phyloP scores from a whole-genome alignment of 2,888 invertebrate species.

The Apotomis turbidana region DNA sequence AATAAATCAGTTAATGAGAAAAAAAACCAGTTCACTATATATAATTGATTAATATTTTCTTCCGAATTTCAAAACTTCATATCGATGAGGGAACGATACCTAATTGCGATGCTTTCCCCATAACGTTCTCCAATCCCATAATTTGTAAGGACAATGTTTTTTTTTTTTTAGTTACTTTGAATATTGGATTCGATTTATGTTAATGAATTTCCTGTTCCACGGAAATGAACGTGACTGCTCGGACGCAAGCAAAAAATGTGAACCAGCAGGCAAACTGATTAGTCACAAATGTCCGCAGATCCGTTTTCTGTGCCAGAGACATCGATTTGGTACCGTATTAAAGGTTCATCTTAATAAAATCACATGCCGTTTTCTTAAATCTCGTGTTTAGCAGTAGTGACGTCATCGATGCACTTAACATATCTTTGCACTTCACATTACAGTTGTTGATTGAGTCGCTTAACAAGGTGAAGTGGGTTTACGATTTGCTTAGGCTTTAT shows the following conservation, averaged over 20 bases:
- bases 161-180: too few relatives aligned
- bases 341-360: not conserved
- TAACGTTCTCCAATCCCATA: too few relatives aligned
- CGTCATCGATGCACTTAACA: conserved; percentile 25
- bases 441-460: conserved; percentile 27
- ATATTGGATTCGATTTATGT: too few relatives aligned
- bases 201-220: not conserved
- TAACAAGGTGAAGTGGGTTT: conserved; percentile 23
- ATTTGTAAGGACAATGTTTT: too few relatives aligned
- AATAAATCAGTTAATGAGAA: too few relatives aligned
- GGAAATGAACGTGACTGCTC: conserved; percentile 15
- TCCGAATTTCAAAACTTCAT: too few relatives aligned
- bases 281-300: conserved; percentile 27
- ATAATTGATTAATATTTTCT: too few relatives aligned
- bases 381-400: conserved; percentile 20
- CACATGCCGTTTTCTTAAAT: not conserved
- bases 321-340: conserved; percentile 34
- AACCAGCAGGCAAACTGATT: conserved; percentile 3
- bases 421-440: conserved; percentile 16
- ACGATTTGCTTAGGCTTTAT: conserved; percentile 13
- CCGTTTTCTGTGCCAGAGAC: conserved; percentile 43
- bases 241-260: conserved; percentile 7
- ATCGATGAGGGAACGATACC: too few relatives aligned
- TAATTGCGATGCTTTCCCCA: too few relatives aligned
- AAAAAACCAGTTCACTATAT: too few relatives aligned